Base-by-base conservation (phyloP, 1,140 invertebrate species). In the Drosophila parabipectinata region DNA sequence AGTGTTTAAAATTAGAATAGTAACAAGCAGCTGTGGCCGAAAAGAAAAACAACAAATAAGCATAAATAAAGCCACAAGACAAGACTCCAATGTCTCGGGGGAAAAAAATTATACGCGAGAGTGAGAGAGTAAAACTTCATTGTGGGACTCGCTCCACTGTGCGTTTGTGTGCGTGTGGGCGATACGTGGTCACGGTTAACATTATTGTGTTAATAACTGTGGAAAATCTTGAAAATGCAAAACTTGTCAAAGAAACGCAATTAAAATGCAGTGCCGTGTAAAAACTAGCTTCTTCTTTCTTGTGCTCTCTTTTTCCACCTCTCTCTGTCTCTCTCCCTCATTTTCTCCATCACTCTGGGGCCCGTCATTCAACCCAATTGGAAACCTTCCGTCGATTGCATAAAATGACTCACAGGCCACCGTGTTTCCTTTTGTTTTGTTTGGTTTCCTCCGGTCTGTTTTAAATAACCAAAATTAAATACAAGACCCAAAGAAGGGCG, bases 381-480 rank as follows among this genome's bases (percentile, higher is more conserved):
- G 61, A 62, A 69, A 53, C 37, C 68, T 60, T 74, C 59, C 68
- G 30, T 51, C 58, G 63, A 88, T 79, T 88, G 79, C 83, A 88
- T 79, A 88, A 88, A 88, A 88, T 88, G 83, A 88, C 54, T 88
- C 83, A 87, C 83, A 83, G 79, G 67, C 64, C 66, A 41, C 45
- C 4, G 51, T 79, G 51, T 79, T 59, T 58, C 39, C 39, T 51
- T 71, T 66, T 62, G 63, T 74, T 54, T 78, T 75, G 58, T 26
- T 58, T 53, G 48, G 57, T 50, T 37, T 51, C 59, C 34, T 37
- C 34, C 34, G 34, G 37, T 18, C 61, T 68, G 71, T 73, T 72
- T 81, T 59, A 18, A 18, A 21, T 30, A 55, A 69, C 58, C 55
- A 18, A 34, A 64, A 63, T 68, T 63, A 51, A 48, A 63, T 78